phyloP scores from a whole-genome alignment of 2,113 vertebrate genomes.

The Pachypanchax playfairii region DNA sequence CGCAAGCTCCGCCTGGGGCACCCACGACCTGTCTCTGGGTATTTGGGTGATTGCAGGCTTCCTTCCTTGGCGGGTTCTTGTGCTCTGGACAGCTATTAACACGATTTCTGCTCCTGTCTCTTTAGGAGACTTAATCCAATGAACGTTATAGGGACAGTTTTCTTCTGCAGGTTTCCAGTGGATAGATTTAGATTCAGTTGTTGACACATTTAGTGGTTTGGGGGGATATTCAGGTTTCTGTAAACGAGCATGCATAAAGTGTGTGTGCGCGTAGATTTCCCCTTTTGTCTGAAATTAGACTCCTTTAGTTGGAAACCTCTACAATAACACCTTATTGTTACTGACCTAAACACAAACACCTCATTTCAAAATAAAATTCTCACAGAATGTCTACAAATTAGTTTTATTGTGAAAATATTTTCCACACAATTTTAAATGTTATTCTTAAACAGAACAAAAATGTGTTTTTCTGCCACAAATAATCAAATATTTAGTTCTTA shows the following conservation, averaged over 20 bases:
- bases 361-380: no score
- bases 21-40: slow-evolving; percentile 78
- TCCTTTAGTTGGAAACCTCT: no score
- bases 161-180: slow-evolving; percentile 30
- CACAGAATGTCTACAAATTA: neutral
- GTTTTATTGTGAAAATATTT: neutral
- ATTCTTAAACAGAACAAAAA: neutral
- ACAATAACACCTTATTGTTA: no score
- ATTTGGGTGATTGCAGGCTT: slow-evolving; percentile 80
- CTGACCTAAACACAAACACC: no score
- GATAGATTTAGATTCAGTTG: neutral
- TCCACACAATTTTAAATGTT: neutral
- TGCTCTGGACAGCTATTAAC: slow-evolving; percentile 84
- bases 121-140: slow-evolving; percentile 74
- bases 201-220: neutral
- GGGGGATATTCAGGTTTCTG: neutral
- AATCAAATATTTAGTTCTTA: no score
- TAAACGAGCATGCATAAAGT: neutral
- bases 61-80: slow-evolving; percentile 68
- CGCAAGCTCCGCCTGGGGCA: slow-evolving; percentile 73
- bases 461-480: no score
- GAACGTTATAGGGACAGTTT: slow-evolving; percentile 47
- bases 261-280: neutral
- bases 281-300: no score
- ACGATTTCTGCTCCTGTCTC: slow-evolving; percentile 84